A percentile compares a stretch with the other conserved stretches of the same genome.
Conservation (phyloP, 2,113 vertebrate genomes). For the Phasianus colchicus region DNA sequence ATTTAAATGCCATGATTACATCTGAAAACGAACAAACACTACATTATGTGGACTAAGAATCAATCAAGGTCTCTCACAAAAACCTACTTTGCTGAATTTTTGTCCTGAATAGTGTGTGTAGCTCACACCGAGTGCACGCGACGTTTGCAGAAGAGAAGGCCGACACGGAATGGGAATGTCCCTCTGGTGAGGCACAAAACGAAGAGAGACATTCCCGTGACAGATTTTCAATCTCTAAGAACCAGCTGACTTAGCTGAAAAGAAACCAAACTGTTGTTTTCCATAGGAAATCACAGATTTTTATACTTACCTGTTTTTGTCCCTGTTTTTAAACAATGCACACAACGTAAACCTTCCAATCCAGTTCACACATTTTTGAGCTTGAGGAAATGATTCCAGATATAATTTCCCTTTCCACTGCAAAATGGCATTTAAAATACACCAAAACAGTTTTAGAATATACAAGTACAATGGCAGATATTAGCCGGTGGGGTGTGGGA, state of each 20-base stretch:
- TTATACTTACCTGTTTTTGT: background rate
- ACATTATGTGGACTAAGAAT: background rate
- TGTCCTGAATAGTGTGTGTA: background rate
- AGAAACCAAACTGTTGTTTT: background rate
- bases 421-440: background rate
- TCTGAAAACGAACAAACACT: background rate
- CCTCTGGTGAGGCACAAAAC: background rate
- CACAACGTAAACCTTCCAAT: background rate
- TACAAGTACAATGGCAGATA: background rate
- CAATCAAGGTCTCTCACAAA: background rate
- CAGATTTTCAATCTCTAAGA: background rate
- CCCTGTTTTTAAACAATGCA: background rate
- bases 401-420: background rate
- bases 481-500: rapidly evolving
- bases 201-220: background rate
- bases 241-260: background rate
- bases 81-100: background rate
- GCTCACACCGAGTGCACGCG: background rate
- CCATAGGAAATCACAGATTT: background rate
- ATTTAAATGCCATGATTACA: background rate
- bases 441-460: background rate
- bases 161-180: background rate
- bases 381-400: background rate
- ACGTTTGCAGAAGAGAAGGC: background rate
- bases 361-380: background rate